Conservation (phyloP, 2,888 invertebrate species). For the Glyphotaelius pellucidus region DNA sequence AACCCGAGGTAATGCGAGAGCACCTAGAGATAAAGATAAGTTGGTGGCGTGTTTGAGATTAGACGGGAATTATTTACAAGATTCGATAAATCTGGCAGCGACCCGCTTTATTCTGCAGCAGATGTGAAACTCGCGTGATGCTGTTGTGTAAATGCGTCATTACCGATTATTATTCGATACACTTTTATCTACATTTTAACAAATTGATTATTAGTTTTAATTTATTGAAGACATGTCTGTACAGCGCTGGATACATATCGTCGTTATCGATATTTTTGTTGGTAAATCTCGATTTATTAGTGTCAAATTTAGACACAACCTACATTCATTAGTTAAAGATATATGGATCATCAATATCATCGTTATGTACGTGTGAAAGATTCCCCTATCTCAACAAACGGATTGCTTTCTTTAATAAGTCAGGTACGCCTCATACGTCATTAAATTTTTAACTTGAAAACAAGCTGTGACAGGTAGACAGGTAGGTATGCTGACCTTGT, state of each 20-base stretch:
- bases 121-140: slow-evolving; percentile 42
- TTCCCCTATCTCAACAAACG: neutral
- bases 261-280: neutral
- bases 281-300: neutral
- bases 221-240: neutral
- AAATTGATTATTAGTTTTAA: slow-evolving; percentile 2
- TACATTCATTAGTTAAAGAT: neutral
- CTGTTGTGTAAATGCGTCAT: neutral
- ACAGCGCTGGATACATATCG: neutral
- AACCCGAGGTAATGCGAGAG: slow-evolving; percentile 50
- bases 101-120: slow-evolving; percentile 21
- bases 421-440: too few relatives aligned
- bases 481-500: too few relatives aligned
- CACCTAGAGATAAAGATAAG: slow-evolving; percentile 60
- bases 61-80: slow-evolving; percentile 63
- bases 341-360: neutral
- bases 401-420: too few relatives aligned
- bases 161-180: slow-evolving; percentile 25
- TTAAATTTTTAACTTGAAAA: too few relatives aligned
- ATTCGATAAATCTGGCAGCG: slow-evolving; percentile 60
- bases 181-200: neutral
- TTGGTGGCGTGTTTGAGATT: slow-evolving; percentile 60
- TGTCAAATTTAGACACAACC: neutral
- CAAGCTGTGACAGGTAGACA: too few relatives aligned
- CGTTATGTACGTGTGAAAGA: neutral